Conservation (phyloP, 2,797 vertebrate genomes). For the Sitta carolinensis region DNA sequence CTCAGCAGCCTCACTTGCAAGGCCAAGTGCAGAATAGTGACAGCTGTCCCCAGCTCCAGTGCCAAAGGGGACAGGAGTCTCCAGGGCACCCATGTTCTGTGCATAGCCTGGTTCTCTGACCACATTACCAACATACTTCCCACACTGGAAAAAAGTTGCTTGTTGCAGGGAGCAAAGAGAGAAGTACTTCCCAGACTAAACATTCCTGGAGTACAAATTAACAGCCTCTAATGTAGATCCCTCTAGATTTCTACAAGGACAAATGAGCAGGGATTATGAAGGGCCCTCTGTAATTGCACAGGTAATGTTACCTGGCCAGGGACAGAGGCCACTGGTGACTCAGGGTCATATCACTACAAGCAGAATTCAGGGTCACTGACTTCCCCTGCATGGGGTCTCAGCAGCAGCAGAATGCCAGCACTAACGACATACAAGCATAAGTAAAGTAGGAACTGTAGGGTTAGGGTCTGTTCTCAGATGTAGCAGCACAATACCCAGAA, state of each 20-base stretch:
- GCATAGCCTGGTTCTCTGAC: rapidly evolving
- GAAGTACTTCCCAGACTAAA: background rate
- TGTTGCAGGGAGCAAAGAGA: background rate
- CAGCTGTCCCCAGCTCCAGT: background rate
- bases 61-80: background rate
- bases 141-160: background rate
- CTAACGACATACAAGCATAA: background rate
- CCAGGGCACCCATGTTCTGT: background rate
- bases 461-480: background rate
- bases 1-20: background rate
- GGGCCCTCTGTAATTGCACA: background rate
- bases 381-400: background rate
- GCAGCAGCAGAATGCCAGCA: background rate
- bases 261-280: background rate
- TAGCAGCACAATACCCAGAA: background rate
- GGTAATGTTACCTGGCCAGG: background rate
- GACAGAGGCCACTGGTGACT: background rate
- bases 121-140: background rate
- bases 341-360: background rate
- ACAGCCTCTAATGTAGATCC: background rate
- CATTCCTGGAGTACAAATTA: background rate
- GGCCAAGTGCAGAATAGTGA: background rate
- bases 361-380: background rate
- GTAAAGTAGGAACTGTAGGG: background rate
- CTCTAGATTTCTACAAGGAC: background rate